Evolutionary conservation across 2,797 vertebrate species (phyloP).

Genomic region (Molothrus aeneus): DNA sequence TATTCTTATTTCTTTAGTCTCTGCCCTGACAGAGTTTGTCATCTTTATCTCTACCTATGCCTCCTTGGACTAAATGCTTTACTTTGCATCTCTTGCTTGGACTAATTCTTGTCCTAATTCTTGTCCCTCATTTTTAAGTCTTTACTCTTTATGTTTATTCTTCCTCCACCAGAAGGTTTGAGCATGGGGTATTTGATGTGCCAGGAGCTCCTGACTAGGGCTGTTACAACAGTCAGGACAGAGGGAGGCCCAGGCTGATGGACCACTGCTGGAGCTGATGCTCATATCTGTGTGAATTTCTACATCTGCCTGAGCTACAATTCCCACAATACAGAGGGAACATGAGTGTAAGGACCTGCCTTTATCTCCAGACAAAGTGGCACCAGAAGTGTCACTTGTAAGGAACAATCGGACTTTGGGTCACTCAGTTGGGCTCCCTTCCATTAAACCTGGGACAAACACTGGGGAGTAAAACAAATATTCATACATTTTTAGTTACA

Average conservation of each 20-base stretch:
- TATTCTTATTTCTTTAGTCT: not conserved
- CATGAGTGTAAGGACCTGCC: not conserved
- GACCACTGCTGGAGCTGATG: not conserved
- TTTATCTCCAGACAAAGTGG: not conserved
- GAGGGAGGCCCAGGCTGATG: not conserved
- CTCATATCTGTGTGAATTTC: not conserved
- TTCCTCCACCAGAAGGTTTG: not conserved
- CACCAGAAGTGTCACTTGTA: accelerated
- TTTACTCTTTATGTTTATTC: not conserved
- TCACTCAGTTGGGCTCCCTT: not conserved
- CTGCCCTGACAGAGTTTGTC: not conserved
- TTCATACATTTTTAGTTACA: not conserved
- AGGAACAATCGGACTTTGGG: not conserved
- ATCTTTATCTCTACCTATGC: not conserved
- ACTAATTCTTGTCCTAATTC: not conserved
- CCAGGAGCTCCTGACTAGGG: not conserved
- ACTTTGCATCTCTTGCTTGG: not conserved
- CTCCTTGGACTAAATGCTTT: not conserved
- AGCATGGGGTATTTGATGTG: not conserved
- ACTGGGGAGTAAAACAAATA: not conserved
- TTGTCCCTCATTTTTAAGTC: not conserved
- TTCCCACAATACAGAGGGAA: not conserved
- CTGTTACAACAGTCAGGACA: not conserved
- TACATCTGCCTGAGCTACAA: not conserved
- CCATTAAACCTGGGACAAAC: not conserved